Evolutionary conservation across 2,797 vertebrate species (phyloP).

Genomic region (Bucorvus abyssinicus): DNA sequence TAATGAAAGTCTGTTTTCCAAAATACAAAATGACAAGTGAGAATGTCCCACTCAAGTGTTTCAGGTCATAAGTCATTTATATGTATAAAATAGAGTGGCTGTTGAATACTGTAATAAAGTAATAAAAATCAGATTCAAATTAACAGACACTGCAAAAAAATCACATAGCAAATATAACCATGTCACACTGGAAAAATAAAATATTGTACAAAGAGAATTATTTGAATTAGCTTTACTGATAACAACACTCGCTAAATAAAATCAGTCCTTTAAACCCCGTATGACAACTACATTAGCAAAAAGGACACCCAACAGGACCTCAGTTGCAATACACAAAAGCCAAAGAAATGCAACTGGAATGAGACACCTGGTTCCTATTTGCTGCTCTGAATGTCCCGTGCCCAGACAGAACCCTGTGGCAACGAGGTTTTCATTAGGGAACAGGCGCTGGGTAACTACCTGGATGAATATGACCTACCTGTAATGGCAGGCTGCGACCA

Average conservation of each 20-base stretch:
- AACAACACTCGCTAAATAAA: background rate
- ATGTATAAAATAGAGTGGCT: background rate
- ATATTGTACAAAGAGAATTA: background rate
- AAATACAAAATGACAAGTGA: background rate
- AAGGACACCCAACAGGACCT: background rate
- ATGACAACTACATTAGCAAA: background rate
- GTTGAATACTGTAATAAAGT: background rate
- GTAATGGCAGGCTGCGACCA: background rate
- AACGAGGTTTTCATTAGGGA: background rate
- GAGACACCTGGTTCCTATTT: background rate
- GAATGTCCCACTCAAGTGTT: background rate
- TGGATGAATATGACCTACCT: background rate
- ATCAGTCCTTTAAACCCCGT: background rate
- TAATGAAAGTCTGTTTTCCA: background rate
- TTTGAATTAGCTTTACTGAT: background rate
- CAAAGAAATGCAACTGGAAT: background rate
- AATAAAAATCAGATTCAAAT: slow-evolving; percentile 17
- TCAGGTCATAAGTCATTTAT: background rate
- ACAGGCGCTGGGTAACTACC: background rate
- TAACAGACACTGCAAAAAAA: slow-evolving; percentile 5
- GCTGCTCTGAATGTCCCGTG: background rate
- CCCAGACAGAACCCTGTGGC: background rate
- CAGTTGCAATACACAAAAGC: background rate
- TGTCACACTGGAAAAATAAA: background rate
- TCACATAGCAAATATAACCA: background rate